Evolutionary conservation across 2,888 invertebrate species (phyloP).

Genomic region (Acanthosepion esculentum): DNA sequence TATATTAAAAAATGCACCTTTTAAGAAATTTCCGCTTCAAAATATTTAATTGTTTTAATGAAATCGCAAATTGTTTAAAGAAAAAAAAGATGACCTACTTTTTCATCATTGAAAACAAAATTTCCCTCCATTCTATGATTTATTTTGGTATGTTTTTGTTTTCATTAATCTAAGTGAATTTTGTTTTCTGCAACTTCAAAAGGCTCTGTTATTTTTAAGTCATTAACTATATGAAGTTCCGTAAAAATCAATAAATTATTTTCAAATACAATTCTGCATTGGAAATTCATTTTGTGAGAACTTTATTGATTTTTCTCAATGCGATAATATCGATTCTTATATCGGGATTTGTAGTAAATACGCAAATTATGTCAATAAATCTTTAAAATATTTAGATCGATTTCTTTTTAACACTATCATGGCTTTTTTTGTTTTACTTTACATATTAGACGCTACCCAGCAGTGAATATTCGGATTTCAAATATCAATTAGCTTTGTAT

Average conservation of each 20-base stretch:
- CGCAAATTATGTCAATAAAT: no score
- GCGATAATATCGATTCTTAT: no score
- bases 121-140: background rate
- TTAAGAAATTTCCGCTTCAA: background rate
- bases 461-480: no score
- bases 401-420: no score
- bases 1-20: background rate
- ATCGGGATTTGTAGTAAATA: no score
- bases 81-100: background rate
- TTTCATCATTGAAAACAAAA: background rate
- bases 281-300: no score
- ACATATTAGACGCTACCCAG: no score
- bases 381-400: no score
- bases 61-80: background rate
- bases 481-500: no score
- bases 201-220: background rate
- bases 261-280: background rate
- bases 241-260: background rate
- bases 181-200: background rate
- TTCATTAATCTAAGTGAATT: background rate
- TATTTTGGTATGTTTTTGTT: no score
- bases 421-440: no score
- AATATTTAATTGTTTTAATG: background rate
- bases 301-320: no score
- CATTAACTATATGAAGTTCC: background rate